Percentiles rank a stretch among this genome's conserved stretches.
Conservation (phyloP, 2,797 vertebrate species). For the Urophycis tenuis region DNA sequence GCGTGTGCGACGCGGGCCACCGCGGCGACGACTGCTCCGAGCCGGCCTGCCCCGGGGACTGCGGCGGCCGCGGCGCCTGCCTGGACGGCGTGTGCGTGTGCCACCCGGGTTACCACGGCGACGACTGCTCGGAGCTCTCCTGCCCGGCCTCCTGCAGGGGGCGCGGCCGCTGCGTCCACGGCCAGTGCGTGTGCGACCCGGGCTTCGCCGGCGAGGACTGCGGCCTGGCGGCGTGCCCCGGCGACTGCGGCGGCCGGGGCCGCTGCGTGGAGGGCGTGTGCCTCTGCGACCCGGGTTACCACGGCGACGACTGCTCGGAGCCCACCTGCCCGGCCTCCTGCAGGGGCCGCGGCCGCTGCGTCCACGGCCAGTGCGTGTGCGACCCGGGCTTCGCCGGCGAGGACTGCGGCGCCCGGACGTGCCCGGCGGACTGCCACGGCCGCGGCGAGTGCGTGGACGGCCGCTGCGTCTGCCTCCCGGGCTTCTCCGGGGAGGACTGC, state of each 20-base stretch:
- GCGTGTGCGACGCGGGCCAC: conserved; percentile 84
- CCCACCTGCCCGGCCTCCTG: conserved; percentile 75
- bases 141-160: conserved; percentile 80
- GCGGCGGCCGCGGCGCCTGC: conserved; percentile 75
- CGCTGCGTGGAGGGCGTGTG: conserved; percentile 79
- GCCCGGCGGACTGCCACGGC: conserved; percentile 73
- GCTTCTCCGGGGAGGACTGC: conserved; percentile 75
- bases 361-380: conserved; percentile 78
- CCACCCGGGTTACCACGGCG: conserved; percentile 71
- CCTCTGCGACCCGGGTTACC: conserved; percentile 74
- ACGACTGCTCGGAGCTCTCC: conserved; percentile 75
- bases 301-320: conserved; percentile 75
- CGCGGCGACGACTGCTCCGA: conserved; percentile 82
- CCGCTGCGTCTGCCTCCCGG: conserved; percentile 71
- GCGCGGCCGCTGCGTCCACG: conserved; percentile 73
- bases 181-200: conserved; percentile 76
- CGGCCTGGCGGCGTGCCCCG: conserved; percentile 71
- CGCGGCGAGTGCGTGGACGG: conserved; percentile 74
- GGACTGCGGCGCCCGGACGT: conserved; percentile 75
- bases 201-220: conserved; percentile 81
- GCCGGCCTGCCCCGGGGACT: conserved; percentile 74
- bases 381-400: conserved; percentile 71
- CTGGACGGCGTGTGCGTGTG: conserved; percentile 81
- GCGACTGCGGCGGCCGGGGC: conserved; percentile 72
- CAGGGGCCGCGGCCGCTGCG: conserved; percentile 66